Evolutionary conservation across 2,888 invertebrate species (phyloP).

Genomic region (Latrodectus hesperus): DNA sequence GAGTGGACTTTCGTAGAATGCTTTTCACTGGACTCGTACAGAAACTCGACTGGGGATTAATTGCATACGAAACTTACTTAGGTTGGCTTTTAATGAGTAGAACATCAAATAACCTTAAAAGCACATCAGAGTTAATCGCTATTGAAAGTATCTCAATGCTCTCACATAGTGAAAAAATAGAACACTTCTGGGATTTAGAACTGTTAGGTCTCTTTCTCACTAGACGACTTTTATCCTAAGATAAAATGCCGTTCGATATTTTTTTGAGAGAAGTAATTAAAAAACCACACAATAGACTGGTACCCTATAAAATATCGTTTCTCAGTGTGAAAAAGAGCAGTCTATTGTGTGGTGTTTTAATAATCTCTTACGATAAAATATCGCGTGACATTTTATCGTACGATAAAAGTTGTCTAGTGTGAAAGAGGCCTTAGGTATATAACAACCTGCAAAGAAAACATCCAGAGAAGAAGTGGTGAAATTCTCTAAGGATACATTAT

Average conservation of each 20-base stretch:
- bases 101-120: not conserved
- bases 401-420: too few relatives aligned
- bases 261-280: too few relatives aligned
- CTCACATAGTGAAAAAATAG: not conserved
- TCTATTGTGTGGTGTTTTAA: too few relatives aligned
- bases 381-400: too few relatives aligned
- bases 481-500: not conserved
- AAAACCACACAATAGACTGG: too few relatives aligned
- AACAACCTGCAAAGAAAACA: not conserved
- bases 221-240: too few relatives aligned
- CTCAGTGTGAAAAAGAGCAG: too few relatives aligned
- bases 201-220: not conserved
- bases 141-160: not conserved
- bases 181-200: not conserved
- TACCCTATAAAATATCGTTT: too few relatives aligned
- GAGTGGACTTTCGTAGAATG: not conserved
- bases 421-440: not conserved
- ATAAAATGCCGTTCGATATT: too few relatives aligned
- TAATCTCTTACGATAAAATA: too few relatives aligned
- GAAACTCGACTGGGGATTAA: not conserved
- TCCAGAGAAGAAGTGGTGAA: not conserved
- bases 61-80: constrained; percentile 1
- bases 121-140: not conserved
- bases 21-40: constrained; percentile 1
- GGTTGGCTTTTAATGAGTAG: not conserved